Conservation (phyloP, 1,140 invertebrate species). For the Homarus americanus region DNA sequence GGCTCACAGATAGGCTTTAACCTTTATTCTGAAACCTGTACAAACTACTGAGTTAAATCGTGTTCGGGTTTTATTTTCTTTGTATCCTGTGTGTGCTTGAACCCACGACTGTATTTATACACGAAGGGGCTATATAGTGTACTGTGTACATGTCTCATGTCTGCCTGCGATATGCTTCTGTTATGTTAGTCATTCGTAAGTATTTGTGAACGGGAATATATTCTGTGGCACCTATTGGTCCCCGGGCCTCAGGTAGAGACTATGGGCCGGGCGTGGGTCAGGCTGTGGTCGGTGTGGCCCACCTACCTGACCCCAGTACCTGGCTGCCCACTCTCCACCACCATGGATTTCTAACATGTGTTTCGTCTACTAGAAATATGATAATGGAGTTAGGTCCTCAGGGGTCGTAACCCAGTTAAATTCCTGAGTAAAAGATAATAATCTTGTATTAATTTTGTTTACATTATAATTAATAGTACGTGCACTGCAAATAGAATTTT, state of each 20-base stretch:
- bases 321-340: neutral
- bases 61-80: neutral
- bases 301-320: slow-evolving; percentile 13
- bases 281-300: slow-evolving; percentile 15
- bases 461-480: too few relatives aligned
- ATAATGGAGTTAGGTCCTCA: slow-evolving; percentile 26
- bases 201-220: slow-evolving; percentile 10
- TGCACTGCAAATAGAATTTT: too few relatives aligned
- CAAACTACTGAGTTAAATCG: neutral
- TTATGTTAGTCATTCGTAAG: too few relatives aligned
- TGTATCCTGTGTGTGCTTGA: neutral
- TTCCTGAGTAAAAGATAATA: neutral
- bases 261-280: neutral
- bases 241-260: neutral
- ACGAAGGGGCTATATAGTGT: too few relatives aligned
- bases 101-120: too few relatives aligned
- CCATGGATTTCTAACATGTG: neutral
- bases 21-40: neutral
- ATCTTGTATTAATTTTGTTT: too few relatives aligned
- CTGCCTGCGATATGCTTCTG: too few relatives aligned
- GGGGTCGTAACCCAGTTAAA: neutral
- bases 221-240: slow-evolving; percentile 36
- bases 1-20: neutral
- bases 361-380: slow-evolving; percentile 12
- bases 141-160: too few relatives aligned